Conservation (phyloP, 2,888 invertebrate species). For the Endomychus coccineus region DNA sequence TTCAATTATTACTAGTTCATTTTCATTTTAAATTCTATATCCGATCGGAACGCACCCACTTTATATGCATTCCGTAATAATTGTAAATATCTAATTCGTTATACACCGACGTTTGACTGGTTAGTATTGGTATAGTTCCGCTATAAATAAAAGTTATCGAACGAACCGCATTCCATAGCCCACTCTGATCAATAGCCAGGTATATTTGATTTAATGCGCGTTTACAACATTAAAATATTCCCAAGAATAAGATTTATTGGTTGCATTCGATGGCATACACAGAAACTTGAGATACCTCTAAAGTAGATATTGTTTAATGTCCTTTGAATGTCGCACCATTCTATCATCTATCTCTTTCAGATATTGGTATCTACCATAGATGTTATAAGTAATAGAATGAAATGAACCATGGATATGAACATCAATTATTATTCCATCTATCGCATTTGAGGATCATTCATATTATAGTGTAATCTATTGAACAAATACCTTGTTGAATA, state of each 20-base stretch:
- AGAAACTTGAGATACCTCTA: slow-evolving; percentile 29
- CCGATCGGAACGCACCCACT: too few species aligned
- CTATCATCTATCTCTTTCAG: slow-evolving; percentile 14
- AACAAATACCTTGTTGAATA: too few species aligned
- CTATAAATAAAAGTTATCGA: slow-evolving; percentile 17
- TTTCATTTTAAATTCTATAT: too few species aligned
- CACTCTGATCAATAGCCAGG: slow-evolving; percentile 35
- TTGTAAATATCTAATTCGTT: too few species aligned
- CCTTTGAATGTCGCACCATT: slow-evolving; percentile 20
- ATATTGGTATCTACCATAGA: slow-evolving; percentile 12
- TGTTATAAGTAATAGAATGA: slow-evolving; percentile 3
- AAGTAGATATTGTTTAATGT: slow-evolving; percentile 26
- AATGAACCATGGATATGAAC: slow-evolving; percentile 2
- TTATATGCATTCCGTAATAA: too few species aligned
- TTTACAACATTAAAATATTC: slow-evolving; percentile 37
- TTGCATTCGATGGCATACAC: slow-evolving; percentile 31
- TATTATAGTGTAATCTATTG: too few species aligned
- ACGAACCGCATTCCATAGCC: slow-evolving; percentile 15
- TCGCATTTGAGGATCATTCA: too few species aligned
- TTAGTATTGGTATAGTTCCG: too few species aligned
- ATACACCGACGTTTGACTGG: too few species aligned
- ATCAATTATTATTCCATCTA: too few species aligned
- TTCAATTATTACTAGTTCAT: too few species aligned
- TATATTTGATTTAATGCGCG: slow-evolving; percentile 36
- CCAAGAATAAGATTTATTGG: slow-evolving; percentile 33